These are phyloP conservation scores for Meandrusa payeni DNA, from an alignment of 2,888 invertebrate species.

Conservation along the genomic window DNA sequence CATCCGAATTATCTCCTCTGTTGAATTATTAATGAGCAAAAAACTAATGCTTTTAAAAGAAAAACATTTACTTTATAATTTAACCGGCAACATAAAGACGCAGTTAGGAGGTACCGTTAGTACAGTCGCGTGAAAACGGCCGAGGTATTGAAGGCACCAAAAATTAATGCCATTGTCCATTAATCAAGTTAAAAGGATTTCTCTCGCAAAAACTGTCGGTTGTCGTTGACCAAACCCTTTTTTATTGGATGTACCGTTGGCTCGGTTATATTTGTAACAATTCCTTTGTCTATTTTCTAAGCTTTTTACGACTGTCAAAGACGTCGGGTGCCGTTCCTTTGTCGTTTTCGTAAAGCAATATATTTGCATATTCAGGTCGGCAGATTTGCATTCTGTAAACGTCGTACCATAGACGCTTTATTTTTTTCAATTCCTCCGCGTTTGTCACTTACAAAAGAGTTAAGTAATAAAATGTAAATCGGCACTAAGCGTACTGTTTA, in stretches of 20 bases:
- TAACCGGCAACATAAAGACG: slow-evolving; percentile 31
- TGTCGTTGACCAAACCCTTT: slow-evolving; percentile 64
- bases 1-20: slow-evolving; percentile 1
- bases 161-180: slow-evolving; percentile 68
- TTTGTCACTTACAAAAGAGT: slow-evolving; percentile 50
- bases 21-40: slow-evolving; percentile 5
- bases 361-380: slow-evolving; percentile 70
- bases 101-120: slow-evolving; percentile 33
- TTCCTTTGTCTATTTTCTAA: slow-evolving; percentile 57
- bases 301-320: slow-evolving; percentile 61
- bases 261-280: slow-evolving; percentile 61
- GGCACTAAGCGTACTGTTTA: slow-evolving; percentile 10
- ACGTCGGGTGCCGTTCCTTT: slow-evolving; percentile 52
- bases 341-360: slow-evolving; percentile 47
- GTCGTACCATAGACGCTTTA: slow-evolving; percentile 48
- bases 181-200: slow-evolving; percentile 72
- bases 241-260: slow-evolving; percentile 61
- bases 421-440: slow-evolving; percentile 51
- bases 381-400: slow-evolving; percentile 66
- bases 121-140: slow-evolving; percentile 32
- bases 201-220: slow-evolving; percentile 53
- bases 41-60: slow-evolving; percentile 9
- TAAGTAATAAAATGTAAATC: slow-evolving; percentile 63
- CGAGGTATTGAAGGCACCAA: slow-evolving; percentile 51
- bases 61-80: slow-evolving; percentile 4